Conservation (phyloP, 2,888 invertebrate genomes). For the Resseliella maxima region DNA sequence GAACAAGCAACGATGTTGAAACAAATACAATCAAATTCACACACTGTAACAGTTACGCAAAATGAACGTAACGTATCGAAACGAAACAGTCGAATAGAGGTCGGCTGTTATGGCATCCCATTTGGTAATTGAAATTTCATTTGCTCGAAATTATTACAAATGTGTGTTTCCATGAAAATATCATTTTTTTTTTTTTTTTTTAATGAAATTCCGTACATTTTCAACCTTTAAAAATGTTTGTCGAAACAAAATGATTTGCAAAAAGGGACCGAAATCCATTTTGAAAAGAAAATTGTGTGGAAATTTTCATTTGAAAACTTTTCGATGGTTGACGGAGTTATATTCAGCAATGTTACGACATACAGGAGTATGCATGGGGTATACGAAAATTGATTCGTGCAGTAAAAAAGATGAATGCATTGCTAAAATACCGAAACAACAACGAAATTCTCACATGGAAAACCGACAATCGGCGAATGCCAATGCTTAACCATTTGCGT, state of each 20-base stretch:
- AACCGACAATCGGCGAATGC: neutral
- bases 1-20: neutral
- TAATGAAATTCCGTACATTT: too few species aligned
- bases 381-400: slow-evolving; percentile 2
- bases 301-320: neutral
- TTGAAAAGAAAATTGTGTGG: too few species aligned
- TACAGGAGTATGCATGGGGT: neutral
- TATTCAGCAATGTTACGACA: neutral
- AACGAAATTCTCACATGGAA: neutral
- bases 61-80: too few species aligned
- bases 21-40: neutral
- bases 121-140: too few species aligned
- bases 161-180: too few species aligned
- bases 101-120: too few species aligned
- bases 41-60: too few species aligned
- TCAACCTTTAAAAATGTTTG: too few species aligned
- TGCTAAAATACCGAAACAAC: neutral
- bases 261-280: neutral
- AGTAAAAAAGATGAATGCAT: neutral
- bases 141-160: too few species aligned
- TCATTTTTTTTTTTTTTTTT: too few species aligned
- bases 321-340: neutral
- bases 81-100: too few species aligned
- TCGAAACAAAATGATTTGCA: too few species aligned
- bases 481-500: neutral